These are phyloP conservation scores for Meandrusa payeni DNA, from an alignment of 2,888 invertebrate genomes.

Conservation along the genomic window DNA sequence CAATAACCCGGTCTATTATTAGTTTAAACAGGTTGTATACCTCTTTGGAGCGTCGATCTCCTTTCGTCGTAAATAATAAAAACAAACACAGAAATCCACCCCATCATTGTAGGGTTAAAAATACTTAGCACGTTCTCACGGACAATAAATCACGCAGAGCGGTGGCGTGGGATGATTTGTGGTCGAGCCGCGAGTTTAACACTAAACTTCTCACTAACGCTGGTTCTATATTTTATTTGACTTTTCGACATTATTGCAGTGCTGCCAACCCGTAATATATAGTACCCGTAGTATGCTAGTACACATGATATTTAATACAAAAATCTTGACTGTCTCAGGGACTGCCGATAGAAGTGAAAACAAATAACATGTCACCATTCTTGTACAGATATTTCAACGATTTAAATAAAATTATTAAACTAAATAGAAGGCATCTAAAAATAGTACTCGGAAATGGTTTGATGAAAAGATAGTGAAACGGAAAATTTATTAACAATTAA, in stretches of 20 bases:
- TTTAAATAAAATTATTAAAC: too few relatives aligned
- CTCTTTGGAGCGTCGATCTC: slow-evolving; percentile 5
- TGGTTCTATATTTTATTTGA: slow-evolving; percentile 18
- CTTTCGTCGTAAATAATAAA: slow-evolving; percentile 8
- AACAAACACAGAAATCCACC: slow-evolving; percentile 4
- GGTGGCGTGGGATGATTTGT: slow-evolving; percentile 18
- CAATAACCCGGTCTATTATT: not conserved
- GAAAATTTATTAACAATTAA: too few relatives aligned
- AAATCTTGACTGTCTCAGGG: too few relatives aligned
- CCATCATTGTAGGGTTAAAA: slow-evolving; percentile 17
- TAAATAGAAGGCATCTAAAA: too few relatives aligned
- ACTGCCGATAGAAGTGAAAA: too few relatives aligned
- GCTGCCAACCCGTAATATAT: not conserved
- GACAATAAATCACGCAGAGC: slow-evolving; percentile 17
- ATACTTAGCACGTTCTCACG: slow-evolving; percentile 20
- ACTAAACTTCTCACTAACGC: slow-evolving; percentile 11
- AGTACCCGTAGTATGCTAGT: not conserved
- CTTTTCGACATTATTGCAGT: slow-evolving; percentile 10
- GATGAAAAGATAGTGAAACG: too few relatives aligned
- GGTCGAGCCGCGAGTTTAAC: slow-evolving; percentile 16
- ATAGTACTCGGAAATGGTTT: too few relatives aligned
- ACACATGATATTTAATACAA: slow-evolving; percentile 4
- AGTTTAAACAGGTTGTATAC: not conserved
- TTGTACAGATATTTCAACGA: too few relatives aligned
- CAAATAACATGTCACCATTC: too few relatives aligned